Conservation (phyloP, 2,797 vertebrate genomes). For the Sebastes taczanowskii region DNA sequence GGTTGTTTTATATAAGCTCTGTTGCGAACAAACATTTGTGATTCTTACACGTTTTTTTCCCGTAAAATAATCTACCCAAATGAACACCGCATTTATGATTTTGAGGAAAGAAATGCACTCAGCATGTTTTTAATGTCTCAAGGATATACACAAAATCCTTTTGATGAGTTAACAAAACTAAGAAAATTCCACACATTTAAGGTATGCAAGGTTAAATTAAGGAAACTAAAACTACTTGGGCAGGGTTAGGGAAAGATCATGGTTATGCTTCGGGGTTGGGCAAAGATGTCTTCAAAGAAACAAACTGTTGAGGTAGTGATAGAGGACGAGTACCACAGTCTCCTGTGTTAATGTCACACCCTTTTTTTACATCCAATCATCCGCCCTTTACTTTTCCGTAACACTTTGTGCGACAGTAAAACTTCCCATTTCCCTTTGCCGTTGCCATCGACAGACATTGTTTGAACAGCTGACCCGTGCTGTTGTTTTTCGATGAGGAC, state of each 20-base stretch:
- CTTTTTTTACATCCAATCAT: neutral
- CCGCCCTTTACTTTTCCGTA: neutral
- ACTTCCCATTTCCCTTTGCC: neutral
- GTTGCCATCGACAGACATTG: neutral
- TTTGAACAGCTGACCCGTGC: neutral
- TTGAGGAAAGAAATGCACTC: no score
- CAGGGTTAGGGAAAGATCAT: neutral
- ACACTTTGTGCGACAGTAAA: neutral
- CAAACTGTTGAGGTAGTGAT: neutral
- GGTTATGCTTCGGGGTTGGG: neutral
- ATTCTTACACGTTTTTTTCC: no score
- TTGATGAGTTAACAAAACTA: neutral
- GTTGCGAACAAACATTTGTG: no score
- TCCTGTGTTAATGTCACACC: neutral
- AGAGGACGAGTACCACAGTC: neutral
- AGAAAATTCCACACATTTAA: neutral
- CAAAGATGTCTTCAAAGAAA: neutral
- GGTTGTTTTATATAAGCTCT: neutral
- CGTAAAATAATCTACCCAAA: no score
- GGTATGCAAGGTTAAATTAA: neutral
- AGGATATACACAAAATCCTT: no score
- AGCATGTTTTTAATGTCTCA: no score
- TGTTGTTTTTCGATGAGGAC: neutral
- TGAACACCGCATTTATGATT: neutral
- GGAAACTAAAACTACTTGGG: neutral